Evolutionary conservation across 2,888 invertebrate species (phyloP).

Genomic region (Anagyrus pseudococci): DNA sequence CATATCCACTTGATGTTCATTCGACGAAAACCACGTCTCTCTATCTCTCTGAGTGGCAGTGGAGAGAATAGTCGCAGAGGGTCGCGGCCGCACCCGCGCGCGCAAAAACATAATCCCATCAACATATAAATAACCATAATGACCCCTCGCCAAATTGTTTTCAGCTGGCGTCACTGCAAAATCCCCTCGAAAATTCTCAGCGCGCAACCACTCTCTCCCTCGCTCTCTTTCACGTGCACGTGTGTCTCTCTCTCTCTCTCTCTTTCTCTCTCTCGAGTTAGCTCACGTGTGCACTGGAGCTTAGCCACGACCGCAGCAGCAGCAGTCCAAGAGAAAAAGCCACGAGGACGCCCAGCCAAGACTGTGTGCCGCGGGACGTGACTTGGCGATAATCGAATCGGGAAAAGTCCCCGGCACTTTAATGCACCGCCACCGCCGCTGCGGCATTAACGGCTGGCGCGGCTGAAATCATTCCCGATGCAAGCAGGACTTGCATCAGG

Average conservation of each 20-base stretch:
- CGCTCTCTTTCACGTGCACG: background rate
- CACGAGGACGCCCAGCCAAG: slow-evolving; percentile 17
- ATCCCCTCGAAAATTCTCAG: background rate
- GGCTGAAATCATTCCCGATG: background rate
- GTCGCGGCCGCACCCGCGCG: background rate
- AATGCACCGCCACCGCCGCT: background rate
- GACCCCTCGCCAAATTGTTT: slow-evolving; percentile 7
- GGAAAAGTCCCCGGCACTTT: slow-evolving; percentile 30
- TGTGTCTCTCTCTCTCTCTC: background rate
- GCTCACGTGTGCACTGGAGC: background rate
- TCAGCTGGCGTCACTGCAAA: background rate
- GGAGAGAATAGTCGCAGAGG: background rate
- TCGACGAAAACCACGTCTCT: background rate
- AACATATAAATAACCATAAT: slow-evolving; percentile 13
- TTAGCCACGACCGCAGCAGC: background rate
- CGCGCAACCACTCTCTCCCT: too few relatives aligned
- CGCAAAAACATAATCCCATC: slow-evolving; percentile 9
- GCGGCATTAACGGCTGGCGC: too few relatives aligned
- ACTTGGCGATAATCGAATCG: slow-evolving; percentile 37
- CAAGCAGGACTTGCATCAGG: background rate
- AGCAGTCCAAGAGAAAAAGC: slow-evolving; percentile 1
- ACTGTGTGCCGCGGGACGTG: too few relatives aligned
- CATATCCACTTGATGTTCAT: background rate
- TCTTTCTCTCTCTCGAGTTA: background rate
- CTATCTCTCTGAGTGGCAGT: background rate